Evolutionary conservation across 2,113 vertebrate species (phyloP).

Genomic region (Arothron firmamentum): DNA sequence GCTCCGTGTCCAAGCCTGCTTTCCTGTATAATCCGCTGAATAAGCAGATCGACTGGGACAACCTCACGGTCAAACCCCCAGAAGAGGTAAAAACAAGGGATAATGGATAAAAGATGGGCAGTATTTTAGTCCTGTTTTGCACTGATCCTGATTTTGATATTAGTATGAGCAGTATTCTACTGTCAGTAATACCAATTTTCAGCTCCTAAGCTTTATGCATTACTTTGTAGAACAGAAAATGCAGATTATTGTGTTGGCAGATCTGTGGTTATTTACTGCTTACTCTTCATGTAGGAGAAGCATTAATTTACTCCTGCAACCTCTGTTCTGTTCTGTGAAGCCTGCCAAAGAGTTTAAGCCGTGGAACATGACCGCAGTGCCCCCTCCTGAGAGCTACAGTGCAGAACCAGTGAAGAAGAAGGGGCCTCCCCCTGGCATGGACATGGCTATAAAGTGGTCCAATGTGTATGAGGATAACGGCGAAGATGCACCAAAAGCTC

Average conservation of each 20-base stretch:
- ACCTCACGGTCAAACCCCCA: conserved; percentile 83
- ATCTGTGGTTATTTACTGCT: background rate
- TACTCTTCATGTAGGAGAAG: background rate
- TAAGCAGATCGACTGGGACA: conserved; percentile 93
- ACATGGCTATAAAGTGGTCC: conserved; percentile 99
- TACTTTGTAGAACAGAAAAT: no score
- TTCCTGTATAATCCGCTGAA: conserved; percentile 91
- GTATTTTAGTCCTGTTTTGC: no score
- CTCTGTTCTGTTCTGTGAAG: conserved; percentile 56
- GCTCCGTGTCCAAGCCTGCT: conserved; percentile 83
- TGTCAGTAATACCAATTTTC: no score
- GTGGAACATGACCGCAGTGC: conserved; percentile 88
- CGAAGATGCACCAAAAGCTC: conserved; percentile 83
- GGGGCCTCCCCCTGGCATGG: conserved; percentile 82
- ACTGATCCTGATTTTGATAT: no score
- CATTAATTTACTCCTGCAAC: background rate
- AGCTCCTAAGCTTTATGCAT: no score
- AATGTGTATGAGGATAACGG: conserved; percentile 97
- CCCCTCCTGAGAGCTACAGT: conserved; percentile 84
- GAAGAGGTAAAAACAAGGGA: conserved; percentile 79
- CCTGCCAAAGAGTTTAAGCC: conserved; percentile 85
- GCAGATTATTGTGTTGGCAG: no score
- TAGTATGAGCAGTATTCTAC: no score
- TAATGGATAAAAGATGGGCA: no score
- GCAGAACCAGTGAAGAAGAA: conserved; percentile 81